phyloP scores from a whole-genome alignment of 2,113 vertebrate genomes.

The Zootoca vivipara region DNA sequence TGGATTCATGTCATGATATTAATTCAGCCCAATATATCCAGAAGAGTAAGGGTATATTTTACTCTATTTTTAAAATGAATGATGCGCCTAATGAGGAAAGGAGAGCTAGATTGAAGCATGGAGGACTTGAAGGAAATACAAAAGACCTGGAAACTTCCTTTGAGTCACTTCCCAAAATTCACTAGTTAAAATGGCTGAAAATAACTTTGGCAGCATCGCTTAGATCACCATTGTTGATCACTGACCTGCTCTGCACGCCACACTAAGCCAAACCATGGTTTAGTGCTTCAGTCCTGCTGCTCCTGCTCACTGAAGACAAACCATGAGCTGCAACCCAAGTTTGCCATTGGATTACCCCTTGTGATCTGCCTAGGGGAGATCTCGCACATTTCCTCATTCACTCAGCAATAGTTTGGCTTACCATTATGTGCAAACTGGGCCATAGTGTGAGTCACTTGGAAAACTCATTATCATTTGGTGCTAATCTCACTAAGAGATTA shows the following conservation, averaged over 20 bases:
- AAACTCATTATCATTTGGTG: background rate
- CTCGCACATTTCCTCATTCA: too few relatives aligned
- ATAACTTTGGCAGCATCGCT: background rate
- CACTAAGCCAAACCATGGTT: too few relatives aligned
- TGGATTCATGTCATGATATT: background rate
- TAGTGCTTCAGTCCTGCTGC: too few relatives aligned
- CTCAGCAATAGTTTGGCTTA: too few relatives aligned
- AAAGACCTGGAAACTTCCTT: background rate
- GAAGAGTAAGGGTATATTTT: background rate
- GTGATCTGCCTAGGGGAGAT: too few relatives aligned
- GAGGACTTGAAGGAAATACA: background rate
- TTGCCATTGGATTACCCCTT: too few relatives aligned
- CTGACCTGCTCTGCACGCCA: too few relatives aligned
- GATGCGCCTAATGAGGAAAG: background rate
- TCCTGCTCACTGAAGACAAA: too few relatives aligned
- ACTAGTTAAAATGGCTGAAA: background rate
- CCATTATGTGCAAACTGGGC: too few relatives aligned
- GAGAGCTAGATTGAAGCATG: background rate
- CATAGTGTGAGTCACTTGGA: background rate
- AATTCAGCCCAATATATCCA: background rate
- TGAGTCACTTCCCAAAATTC: fast-evolving
- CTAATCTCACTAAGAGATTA: background rate
- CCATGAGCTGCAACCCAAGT: too few relatives aligned
- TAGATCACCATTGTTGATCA: background rate
- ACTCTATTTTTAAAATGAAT: slow-evolving; percentile 2